A percentile compares a stretch with the other conserved stretches of the same genome.
Evolutionary conservation across 2,888 invertebrate species (phyloP).

Genomic region (Matsumyia berberina): DNA sequence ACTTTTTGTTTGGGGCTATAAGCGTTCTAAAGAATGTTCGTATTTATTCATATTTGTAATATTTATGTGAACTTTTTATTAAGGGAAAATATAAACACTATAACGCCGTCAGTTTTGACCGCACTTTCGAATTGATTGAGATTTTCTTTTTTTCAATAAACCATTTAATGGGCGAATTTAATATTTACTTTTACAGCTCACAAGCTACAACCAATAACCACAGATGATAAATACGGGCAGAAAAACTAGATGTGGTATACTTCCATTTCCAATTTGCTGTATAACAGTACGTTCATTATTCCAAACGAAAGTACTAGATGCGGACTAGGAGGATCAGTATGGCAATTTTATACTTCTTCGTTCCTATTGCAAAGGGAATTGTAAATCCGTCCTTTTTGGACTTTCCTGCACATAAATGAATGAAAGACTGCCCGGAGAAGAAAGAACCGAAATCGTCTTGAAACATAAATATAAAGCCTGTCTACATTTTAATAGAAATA

Average conservation of each 20-base stretch:
- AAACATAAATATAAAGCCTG: too few relatives aligned
- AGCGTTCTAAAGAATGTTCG: conserved; percentile 58
- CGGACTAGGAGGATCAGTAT: too few relatives aligned
- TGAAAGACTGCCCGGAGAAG: too few relatives aligned
- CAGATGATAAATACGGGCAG: background rate
- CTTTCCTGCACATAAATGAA: too few relatives aligned
- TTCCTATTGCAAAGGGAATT: too few relatives aligned
- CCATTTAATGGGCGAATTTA: background rate
- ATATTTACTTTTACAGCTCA: conserved; percentile 3
- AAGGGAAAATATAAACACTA: conserved; percentile 30
- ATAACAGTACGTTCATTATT: too few relatives aligned
- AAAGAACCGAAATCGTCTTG: too few relatives aligned
- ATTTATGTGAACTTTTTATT: conserved; percentile 24
- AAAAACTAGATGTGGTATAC: background rate
- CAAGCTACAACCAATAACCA: background rate
- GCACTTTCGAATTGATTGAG: conserved; percentile 20
- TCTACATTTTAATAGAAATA: too few relatives aligned
- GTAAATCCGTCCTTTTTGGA: too few relatives aligned
- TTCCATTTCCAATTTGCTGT: background rate
- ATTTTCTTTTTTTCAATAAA: conserved; percentile 7
- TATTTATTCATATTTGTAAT: conserved; percentile 69
- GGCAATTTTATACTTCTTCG: too few relatives aligned
- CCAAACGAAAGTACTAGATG: too few relatives aligned
- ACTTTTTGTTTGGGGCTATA: conserved; percentile 54
- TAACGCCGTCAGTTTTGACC: background rate